phyloP scores from a whole-genome alignment of 2,113 vertebrate species.

The Chaetops frenatus region DNA sequence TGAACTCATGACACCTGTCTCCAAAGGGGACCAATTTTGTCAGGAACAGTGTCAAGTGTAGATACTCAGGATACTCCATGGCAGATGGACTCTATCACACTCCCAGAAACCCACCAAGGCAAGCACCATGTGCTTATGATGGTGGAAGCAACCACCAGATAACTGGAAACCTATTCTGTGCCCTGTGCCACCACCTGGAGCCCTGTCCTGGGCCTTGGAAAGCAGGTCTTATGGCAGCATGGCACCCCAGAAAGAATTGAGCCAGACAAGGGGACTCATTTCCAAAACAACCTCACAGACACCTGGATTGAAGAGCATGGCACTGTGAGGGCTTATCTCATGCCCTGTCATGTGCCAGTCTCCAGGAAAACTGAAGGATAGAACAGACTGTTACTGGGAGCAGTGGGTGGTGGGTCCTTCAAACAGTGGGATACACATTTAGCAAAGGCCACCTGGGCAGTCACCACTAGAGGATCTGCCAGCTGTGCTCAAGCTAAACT shows the following conservation, averaged over 20 bases:
- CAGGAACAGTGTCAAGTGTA: background rate
- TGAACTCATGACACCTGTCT: background rate
- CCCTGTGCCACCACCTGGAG: background rate
- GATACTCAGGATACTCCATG: background rate
- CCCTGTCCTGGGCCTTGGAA: background rate
- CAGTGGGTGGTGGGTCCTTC: background rate
- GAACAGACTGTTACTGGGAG: background rate
- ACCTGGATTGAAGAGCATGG: background rate
- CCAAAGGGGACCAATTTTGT: background rate
- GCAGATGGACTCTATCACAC: background rate
- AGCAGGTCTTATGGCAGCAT: background rate
- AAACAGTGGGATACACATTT: background rate
- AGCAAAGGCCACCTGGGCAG: background rate
- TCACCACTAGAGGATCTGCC: background rate
- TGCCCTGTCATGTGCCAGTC: background rate
- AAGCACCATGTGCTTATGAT: background rate
- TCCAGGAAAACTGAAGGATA: no score
- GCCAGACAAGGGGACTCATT: background rate
- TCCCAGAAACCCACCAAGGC: background rate
- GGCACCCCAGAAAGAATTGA: background rate
- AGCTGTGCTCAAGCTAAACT: background rate
- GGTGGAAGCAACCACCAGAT: background rate
- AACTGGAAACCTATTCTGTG: accelerated
- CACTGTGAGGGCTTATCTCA: background rate
- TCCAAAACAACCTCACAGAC: background rate